phyloP scores from a whole-genome alignment of 2,113 vertebrate species.

The Centropristis striata region DNA sequence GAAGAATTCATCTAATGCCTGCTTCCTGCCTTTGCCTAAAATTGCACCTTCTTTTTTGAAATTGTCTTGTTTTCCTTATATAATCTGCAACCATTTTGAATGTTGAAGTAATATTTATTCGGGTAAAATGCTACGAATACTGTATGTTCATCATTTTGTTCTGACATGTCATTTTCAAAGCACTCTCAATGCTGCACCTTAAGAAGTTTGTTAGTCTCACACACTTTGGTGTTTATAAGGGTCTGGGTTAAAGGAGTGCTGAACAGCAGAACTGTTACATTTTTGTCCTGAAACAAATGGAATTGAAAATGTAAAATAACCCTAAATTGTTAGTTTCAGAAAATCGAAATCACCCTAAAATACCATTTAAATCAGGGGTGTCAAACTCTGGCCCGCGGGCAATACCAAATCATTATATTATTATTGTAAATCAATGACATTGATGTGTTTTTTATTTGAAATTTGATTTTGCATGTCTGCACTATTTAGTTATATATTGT shows the following conservation, averaged over 20 bases:
- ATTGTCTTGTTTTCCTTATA: constrained; percentile 5
- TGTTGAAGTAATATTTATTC: not conserved
- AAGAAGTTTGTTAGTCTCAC: not conserved
- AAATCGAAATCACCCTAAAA: not conserved
- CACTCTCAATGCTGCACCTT: no score
- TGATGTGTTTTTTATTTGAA: no score
- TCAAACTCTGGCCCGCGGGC: no score
- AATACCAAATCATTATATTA: no score
- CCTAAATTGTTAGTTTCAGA: not conserved
- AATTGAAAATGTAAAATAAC: not conserved
- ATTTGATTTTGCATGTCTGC: no score
- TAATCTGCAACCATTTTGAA: not conserved
- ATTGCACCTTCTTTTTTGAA: no score
- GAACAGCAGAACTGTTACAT: no score
- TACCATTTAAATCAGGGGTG: no score
- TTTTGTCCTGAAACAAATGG: not conserved
- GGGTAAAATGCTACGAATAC: not conserved
- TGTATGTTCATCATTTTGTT: not conserved
- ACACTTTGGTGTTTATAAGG: not conserved
- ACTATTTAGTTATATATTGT: no score
- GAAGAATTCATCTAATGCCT: not conserved
- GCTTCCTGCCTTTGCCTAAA: constrained; percentile 16
- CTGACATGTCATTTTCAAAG: not conserved
- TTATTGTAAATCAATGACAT: no score
- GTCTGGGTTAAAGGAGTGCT: no score